A percentile compares a stretch with the other conserved stretches of the same genome.
phyloP scores from a whole-genome alignment of 2,888 invertebrate genomes.

The Invenusta paracnida region DNA sequence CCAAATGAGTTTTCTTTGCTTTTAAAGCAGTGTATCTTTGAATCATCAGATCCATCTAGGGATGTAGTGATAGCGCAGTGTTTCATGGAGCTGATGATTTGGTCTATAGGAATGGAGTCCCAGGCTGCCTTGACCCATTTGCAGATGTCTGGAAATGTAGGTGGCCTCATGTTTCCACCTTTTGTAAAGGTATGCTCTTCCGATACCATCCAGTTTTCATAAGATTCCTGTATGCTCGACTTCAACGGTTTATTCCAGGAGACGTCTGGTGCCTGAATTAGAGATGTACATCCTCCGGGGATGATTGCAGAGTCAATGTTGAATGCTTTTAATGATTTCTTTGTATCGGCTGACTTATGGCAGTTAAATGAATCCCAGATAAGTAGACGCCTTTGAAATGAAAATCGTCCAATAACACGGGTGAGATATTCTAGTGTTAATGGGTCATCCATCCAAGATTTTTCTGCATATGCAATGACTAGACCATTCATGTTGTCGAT shows the following conservation, averaged over 20 bases:
- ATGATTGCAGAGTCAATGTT: background rate
- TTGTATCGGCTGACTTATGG: background rate
- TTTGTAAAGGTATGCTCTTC: background rate
- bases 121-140: background rate
- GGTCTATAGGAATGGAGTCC: background rate
- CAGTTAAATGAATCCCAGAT: background rate
- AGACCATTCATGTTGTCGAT: conserved; percentile 34
- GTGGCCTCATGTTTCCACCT: background rate
- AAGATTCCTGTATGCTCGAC: background rate
- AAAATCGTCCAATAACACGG: background rate
- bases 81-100: background rate
- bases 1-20: background rate
- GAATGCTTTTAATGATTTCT: background rate
- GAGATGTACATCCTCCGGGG: background rate
- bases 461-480: conserved; percentile 18
- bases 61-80: background rate
- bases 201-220: background rate
- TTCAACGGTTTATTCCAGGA: background rate
- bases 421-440: conserved; percentile 34
- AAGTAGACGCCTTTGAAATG: background rate
- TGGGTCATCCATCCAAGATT: conserved; percentile 48
- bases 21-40: background rate
- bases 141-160: background rate
- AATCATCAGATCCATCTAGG: background rate
- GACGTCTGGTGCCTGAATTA: background rate